These are phyloP conservation scores for Phyllotreta striolata DNA, from an alignment of 2,888 invertebrate species.

Conservation along the genomic window DNA sequence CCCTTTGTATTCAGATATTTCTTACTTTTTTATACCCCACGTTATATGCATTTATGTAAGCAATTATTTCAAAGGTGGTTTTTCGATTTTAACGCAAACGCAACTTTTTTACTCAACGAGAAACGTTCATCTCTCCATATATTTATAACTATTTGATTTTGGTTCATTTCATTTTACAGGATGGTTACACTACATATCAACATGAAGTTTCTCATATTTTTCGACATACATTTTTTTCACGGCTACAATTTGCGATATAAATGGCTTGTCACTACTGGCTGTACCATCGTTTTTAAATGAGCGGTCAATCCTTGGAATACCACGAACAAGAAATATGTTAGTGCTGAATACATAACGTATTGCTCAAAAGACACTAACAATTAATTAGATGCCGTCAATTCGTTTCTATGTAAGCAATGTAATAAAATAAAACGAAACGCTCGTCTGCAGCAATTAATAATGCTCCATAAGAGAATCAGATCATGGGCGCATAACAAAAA, in stretches of 20 bases:
- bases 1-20: conserved; percentile 49
- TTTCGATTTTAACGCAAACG: conserved; percentile 15
- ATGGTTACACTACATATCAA: too few relatives aligned
- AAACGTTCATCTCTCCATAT: too few relatives aligned
- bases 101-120: conserved; percentile 9
- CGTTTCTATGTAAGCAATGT: conserved; percentile 31
- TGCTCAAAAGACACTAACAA: conserved; percentile 32
- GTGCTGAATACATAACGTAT: conserved; percentile 31
- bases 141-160: too few relatives aligned
- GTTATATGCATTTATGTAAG: conserved; percentile 46
- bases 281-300: conserved; percentile 19
- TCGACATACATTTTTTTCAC: too few relatives aligned
- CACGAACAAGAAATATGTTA: conserved; percentile 31
- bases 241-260: too few relatives aligned
- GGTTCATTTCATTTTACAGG: too few relatives aligned
- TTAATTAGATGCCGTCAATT: conserved; percentile 33
- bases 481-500: conserved; percentile 13
- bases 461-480: conserved; percentile 7
- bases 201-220: too few relatives aligned
- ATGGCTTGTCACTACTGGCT: too few relatives aligned
- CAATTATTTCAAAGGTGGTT: conserved; percentile 38
- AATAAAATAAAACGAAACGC: conserved; percentile 34
- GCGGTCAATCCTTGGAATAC: conserved; percentile 30
- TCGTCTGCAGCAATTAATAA: conserved; percentile 29
- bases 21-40: conserved; percentile 27